Evolutionary conservation across 2,888 invertebrate genomes (phyloP).

Genomic region (Candidula unifasciata): DNA sequence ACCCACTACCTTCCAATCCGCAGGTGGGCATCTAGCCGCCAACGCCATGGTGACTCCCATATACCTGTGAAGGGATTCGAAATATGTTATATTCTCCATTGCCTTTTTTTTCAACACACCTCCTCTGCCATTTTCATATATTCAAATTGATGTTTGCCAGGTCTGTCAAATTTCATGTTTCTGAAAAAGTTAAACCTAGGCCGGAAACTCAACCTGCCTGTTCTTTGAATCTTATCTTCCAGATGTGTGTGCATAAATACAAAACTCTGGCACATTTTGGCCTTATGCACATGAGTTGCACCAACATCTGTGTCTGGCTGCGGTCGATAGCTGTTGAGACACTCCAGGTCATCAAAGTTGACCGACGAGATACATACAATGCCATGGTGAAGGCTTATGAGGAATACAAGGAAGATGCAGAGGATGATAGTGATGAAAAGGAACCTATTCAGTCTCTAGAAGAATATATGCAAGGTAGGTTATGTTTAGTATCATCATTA

Average conservation of each 20-base stretch:
- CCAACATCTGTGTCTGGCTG: constrained; percentile 98
- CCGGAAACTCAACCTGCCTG: no score
- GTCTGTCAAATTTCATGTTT: no score
- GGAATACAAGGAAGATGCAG: not conserved
- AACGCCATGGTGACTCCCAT: no score
- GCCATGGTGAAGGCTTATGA: not conserved
- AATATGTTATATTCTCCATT: no score
- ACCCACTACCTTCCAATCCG: no score
- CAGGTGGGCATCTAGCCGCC: no score
- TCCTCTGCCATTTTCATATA: no score
- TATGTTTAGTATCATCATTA: no score
- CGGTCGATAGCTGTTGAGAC: constrained; percentile 95
- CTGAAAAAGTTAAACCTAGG: no score
- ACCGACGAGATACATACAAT: constrained; percentile 29
- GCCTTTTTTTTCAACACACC: no score
- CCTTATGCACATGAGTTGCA: constrained; percentile 97
- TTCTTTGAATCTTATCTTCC: not conserved
- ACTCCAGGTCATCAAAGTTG: constrained; percentile 88
- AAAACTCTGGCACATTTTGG: constrained; percentile 97
- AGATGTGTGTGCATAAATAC: constrained; percentile 90
- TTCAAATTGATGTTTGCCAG: no score
- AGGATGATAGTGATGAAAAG: not conserved
- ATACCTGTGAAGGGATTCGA: no score
- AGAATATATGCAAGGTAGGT: constrained; percentile 9
- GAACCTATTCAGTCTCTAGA: not conserved